Base-by-base conservation (phyloP, 1,140 invertebrate genomes). In the Tribolium madens region DNA sequence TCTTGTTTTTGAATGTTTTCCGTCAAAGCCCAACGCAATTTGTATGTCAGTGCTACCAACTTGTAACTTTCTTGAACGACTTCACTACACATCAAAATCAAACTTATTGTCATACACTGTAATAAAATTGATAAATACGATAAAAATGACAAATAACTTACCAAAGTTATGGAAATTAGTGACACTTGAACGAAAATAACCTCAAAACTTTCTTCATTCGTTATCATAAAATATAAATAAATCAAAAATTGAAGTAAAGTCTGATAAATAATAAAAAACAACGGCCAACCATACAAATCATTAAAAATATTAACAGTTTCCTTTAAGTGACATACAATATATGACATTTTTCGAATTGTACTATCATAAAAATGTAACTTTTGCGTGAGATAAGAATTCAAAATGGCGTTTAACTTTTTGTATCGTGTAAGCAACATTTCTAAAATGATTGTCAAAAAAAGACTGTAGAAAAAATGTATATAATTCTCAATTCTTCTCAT, bases 181-280 rank as follows among this genome's bases (percentile, higher is more conserved):
- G 13, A 50, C 6, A 50, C 7, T 15, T 50, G 48, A 1, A 50
- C 13, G 6, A 17, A 13, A 14, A 50, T 14, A 7, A 17, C 48
- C 9, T 50, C 48, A 17, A 15, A 50, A n/a, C n/a, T 50, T 7
- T 50, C 48, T 14, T 50, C 48, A 3, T 50, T 14, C 5, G 48
- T 50, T 17, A 50, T 17, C 48, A 50, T 50, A 14, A 50, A 14
- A 13, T 15, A 21, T 10, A 21, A 7, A 21, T 57, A 26, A 12
- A 21, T 57, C 17, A 21, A 12, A 14, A 57, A 17, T 57, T n/a
- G 52, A 7, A 57, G 17, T 6, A 57, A 17, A 4, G 52, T 57
- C 7, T 57, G 52, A 18, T 17, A 57, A 57, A 26, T 57, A 12
- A 18, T 57, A n/a, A 57, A 57, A 17, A 57, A 21, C 52, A 57